Conservation (phyloP, 2,113 vertebrate species). For the Panthera tigris region DNA sequence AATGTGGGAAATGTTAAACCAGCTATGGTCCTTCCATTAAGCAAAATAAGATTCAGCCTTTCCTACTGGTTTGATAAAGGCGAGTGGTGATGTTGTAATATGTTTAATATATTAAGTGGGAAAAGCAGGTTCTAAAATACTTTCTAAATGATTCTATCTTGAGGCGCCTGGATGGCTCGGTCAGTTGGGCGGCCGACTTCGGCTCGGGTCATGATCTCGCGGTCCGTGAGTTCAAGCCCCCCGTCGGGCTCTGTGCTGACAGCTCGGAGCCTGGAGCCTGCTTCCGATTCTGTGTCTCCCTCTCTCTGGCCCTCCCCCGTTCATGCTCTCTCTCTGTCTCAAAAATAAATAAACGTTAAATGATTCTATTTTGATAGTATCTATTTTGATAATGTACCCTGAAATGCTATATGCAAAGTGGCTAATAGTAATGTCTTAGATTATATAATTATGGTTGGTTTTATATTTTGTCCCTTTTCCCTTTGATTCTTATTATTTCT, state of each 20-base stretch:
- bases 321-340: too few relatives aligned
- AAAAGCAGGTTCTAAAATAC: background rate
- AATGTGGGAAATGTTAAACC: background rate
- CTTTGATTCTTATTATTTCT: background rate
- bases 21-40: background rate
- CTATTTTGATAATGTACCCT: background rate
- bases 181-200: too few relatives aligned
- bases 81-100: background rate
- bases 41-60: background rate
- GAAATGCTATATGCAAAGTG: background rate
- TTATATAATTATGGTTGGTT: background rate
- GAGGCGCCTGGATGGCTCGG: too few relatives aligned
- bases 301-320: too few relatives aligned
- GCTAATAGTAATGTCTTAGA: background rate
- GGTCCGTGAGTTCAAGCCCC: too few relatives aligned
- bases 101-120: background rate
- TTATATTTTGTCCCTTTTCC: background rate
- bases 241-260: too few relatives aligned
- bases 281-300: too few relatives aligned
- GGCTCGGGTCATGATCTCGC: too few relatives aligned
- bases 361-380: background rate
- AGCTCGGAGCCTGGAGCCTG: too few relatives aligned
- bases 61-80: background rate
- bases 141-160: background rate
- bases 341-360: too few relatives aligned